phyloP scores from a whole-genome alignment of 2,888 invertebrate genomes.

The Onthophagus sagittarius region DNA sequence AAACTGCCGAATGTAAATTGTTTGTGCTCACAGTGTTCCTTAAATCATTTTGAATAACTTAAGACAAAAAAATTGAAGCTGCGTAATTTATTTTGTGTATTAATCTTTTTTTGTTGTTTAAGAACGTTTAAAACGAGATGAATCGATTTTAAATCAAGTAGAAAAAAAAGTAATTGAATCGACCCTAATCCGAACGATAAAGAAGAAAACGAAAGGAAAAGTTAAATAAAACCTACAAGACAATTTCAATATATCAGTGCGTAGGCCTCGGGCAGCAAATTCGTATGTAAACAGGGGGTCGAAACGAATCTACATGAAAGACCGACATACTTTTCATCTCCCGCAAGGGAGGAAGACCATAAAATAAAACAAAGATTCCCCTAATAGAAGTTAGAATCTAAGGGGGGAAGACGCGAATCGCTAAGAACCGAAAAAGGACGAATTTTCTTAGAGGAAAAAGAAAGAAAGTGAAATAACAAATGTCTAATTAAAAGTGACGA shows the following conservation, averaged over 20 bases:
- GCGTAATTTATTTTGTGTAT: too few species aligned
- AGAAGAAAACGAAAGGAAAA: conserved; percentile 29
- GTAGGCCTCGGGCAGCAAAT: conserved; percentile 26
- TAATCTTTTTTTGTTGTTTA: too few species aligned
- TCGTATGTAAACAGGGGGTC: conserved; percentile 17
- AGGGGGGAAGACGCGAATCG: not conserved
- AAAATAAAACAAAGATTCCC: conserved; percentile 24
- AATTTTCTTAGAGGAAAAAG: not conserved
- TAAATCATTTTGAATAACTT: too few species aligned
- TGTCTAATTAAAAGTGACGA: conserved; percentile 22
- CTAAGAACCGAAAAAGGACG: not conserved
- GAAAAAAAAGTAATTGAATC: not conserved
- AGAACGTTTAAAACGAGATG: not conserved
- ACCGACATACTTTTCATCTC: conserved; percentile 14
- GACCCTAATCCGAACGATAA: not conserved
- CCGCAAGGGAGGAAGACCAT: conserved; percentile 17
- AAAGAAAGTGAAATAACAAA: conserved; percentile 13
- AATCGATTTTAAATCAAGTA: not conserved
- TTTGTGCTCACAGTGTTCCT: too few species aligned
- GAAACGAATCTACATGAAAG: conserved; percentile 5
- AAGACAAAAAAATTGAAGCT: too few species aligned
- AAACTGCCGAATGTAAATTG: too few species aligned
- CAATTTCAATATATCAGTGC: conserved; percentile 34
- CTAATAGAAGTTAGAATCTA: conserved; percentile 22
- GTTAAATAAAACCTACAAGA: conserved; percentile 33